Evolutionary conservation across 1,140 invertebrate genomes (phyloP).

Genomic region (Cephus cinctus): DNA sequence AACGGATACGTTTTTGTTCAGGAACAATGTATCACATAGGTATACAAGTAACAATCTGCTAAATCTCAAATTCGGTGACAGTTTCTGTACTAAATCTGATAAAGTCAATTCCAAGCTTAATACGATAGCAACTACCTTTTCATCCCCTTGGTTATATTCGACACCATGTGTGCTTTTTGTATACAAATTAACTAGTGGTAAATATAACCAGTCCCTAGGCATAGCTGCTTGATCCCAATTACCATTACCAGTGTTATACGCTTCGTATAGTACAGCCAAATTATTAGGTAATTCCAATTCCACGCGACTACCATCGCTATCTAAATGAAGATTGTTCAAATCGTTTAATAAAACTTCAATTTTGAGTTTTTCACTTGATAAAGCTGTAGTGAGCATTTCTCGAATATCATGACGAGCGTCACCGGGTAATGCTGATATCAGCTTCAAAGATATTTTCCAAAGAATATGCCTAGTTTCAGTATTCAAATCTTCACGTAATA

Average conservation of each 20-base stretch:
- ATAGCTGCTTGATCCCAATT: slow-evolving; percentile 51
- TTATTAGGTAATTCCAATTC: slow-evolving; percentile 15
- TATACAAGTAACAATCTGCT: slow-evolving; percentile 45
- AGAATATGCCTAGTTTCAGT: slow-evolving; percentile 18
- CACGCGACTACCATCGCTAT: neutral
- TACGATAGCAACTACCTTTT: slow-evolving; percentile 27
- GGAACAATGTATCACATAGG: slow-evolving; percentile 42
- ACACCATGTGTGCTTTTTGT: slow-evolving; percentile 40
- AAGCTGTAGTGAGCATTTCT: slow-evolving; percentile 29
- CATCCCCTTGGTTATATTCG: slow-evolving; percentile 24
- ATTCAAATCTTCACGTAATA: slow-evolving; percentile 16
- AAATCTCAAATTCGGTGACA: slow-evolving; percentile 41
- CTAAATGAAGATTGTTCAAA: slow-evolving; percentile 21
- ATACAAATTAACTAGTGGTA: slow-evolving; percentile 63
- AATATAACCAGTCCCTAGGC: slow-evolving; percentile 69
- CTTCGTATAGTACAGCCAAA: slow-evolving; percentile 28
- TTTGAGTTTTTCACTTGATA: slow-evolving; percentile 31
- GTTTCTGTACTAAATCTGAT: slow-evolving; percentile 35
- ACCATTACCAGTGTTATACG: slow-evolving; percentile 29
- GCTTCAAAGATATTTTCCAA: slow-evolving; percentile 45
- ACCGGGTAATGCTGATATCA: slow-evolving; percentile 43
- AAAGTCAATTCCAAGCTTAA: slow-evolving; percentile 39
- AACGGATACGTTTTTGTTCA: slow-evolving; percentile 27
- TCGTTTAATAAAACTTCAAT: slow-evolving; percentile 20
- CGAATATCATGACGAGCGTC: slow-evolving; percentile 27